phyloP scores from a whole-genome alignment of 2,888 invertebrate genomes.

The Scaeva pyrastri region DNA sequence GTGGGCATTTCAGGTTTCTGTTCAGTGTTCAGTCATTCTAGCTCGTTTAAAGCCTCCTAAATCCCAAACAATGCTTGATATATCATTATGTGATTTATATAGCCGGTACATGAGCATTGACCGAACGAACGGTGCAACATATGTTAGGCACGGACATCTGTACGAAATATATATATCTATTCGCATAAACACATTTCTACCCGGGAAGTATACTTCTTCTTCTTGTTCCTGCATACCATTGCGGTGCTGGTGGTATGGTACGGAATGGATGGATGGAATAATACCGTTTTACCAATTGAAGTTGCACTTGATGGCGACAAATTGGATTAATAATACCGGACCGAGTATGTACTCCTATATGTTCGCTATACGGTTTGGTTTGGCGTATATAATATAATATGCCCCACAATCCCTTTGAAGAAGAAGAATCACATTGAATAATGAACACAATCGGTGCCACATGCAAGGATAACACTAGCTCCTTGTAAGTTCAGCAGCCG shows the following conservation, averaged over 20 bases:
- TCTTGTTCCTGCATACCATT: constrained; percentile 14
- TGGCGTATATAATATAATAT: background rate
- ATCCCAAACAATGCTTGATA: constrained; percentile 67
- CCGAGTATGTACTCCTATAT: constrained; percentile 19
- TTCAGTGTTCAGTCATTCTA: constrained; percentile 18
- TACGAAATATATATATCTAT: background rate
- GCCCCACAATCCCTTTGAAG: constrained; percentile 36
- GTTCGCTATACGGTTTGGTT: background rate
- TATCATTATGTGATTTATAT: constrained; percentile 71
- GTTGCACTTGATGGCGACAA: constrained; percentile 73
- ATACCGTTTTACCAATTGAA: constrained; percentile 50
- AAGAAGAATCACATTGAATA: constrained; percentile 26
- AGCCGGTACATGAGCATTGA: constrained; percentile 60
- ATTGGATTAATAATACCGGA: constrained; percentile 68
- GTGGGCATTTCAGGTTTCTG: constrained; percentile 39
- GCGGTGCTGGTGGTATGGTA: constrained; percentile 7
- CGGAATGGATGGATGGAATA: constrained; percentile 14
- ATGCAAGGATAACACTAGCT: constrained; percentile 59
- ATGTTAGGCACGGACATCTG: constrained; percentile 30
- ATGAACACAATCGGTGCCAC: constrained; percentile 3
- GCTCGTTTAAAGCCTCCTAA: constrained; percentile 43
- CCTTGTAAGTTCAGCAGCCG: constrained; percentile 63
- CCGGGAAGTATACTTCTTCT: constrained; percentile 12
- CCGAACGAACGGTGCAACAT: constrained; percentile 64
- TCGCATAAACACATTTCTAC: background rate